Conservation (phyloP, 2,888 invertebrate species). For the Aleiodes testaceus region DNA sequence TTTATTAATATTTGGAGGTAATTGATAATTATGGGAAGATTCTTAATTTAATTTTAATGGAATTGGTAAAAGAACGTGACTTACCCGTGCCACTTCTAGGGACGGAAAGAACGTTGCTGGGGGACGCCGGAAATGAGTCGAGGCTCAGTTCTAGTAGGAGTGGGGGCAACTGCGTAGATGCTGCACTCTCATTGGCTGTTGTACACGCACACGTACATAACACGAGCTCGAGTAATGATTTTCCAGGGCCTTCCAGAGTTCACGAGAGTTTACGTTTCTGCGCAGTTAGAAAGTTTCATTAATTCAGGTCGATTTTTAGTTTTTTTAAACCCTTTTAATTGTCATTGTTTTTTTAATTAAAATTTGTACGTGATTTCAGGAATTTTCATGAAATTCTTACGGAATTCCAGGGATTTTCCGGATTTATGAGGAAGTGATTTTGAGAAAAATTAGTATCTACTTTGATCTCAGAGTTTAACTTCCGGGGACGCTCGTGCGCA, state of each 20-base stretch:
- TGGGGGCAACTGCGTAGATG: background rate
- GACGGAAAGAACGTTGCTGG: slow-evolving; percentile 65
- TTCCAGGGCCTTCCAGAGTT: slow-evolving; percentile 33
- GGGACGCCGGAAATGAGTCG: slow-evolving; percentile 56
- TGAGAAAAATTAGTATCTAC: too few relatives aligned
- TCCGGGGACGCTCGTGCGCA: too few relatives aligned
- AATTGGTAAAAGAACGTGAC: slow-evolving; percentile 48
- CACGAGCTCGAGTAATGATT: slow-evolving; percentile 50
- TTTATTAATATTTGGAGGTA: background rate
- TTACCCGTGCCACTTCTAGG: slow-evolving; percentile 64
- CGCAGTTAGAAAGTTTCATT: background rate
- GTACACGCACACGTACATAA: background rate
- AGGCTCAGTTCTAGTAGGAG: slow-evolving; percentile 8
- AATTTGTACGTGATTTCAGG: too few relatives aligned
- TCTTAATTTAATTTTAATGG: background rate
- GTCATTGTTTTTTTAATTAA: too few relatives aligned
- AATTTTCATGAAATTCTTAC: too few relatives aligned
- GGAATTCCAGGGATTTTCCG: too few relatives aligned
- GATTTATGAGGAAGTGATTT: too few relatives aligned
- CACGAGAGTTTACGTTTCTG: too few relatives aligned
- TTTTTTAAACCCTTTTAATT: too few relatives aligned
- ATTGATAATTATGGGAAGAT: background rate
- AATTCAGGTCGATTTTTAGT: too few relatives aligned
- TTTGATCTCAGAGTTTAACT: too few relatives aligned
- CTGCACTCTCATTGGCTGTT: slow-evolving; percentile 36